phyloP scores from a whole-genome alignment of 2,888 invertebrate species.

The Drosophila leonis region DNA sequence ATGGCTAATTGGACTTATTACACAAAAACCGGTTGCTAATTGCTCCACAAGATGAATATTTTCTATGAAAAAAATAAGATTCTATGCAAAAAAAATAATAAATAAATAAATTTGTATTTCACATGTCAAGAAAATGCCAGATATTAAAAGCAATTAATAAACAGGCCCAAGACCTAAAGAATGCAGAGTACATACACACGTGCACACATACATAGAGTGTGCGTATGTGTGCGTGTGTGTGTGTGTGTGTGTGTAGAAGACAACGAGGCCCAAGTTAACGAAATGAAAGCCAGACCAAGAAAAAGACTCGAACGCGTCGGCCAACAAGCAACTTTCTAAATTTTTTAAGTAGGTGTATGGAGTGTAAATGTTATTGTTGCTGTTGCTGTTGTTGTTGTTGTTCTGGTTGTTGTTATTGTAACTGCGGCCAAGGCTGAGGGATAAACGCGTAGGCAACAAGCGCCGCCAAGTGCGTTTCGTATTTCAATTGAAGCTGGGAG shows the following conservation, averaged over 20 bases:
- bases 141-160: conserved; percentile 60
- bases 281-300: conserved; percentile 61
- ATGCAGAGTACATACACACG: conserved; percentile 45
- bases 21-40: conserved; percentile 71
- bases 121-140: conserved; percentile 26
- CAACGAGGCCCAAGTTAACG: conserved; percentile 45
- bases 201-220: background rate
- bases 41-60: conserved; percentile 13
- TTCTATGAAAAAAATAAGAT: conserved; percentile 4
- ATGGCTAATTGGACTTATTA: conserved; percentile 50
- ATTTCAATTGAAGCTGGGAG: conserved; percentile 66
- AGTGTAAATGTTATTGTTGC: conserved; percentile 42
- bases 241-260: conserved; percentile 28
- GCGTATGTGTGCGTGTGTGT: background rate
- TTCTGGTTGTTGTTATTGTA: conserved; percentile 15
- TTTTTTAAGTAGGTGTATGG: conserved; percentile 79
- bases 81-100: conserved; percentile 1
- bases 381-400: conserved; percentile 20
- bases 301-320: conserved; percentile 56
- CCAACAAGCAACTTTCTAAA: conserved; percentile 81
- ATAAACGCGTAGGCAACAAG: conserved; percentile 49
- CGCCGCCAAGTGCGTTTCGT: conserved; percentile 60
- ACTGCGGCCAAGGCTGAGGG: conserved; percentile 50
- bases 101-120: conserved; percentile 5
- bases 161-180: conserved; percentile 51